Base-by-base conservation (phyloP, 2,797 vertebrate species). In the Hemibagrus guttatus region DNA sequence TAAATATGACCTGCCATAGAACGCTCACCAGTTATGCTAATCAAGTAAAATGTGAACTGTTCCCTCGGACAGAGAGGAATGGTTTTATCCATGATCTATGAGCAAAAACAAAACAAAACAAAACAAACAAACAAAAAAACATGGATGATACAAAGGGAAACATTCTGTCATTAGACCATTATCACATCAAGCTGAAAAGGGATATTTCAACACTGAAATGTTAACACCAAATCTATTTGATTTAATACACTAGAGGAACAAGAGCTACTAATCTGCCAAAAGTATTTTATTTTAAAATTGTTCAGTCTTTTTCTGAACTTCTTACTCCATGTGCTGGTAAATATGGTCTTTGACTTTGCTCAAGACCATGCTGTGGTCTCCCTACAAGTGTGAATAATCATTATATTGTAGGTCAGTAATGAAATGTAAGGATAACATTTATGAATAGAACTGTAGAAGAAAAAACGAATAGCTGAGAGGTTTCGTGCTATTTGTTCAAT, bases 111-210 rank as follows among this genome's bases (percentile, higher is more conserved):
- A 72, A 31, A 13, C 1, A 68, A 68, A 68, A 66, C n/a, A n/a
- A n/a, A n/a, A n/a, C n/a, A n/a, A n/a, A n/a, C n/a, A n/a, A n/a
- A n/a, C n/a, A n/a, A 54, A 39, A 59, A 39, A 3, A 23, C 5
- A 23, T 23, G 68, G 59, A 52, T 83, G 13, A 69, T 39, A 46
- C 64, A 82, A 85, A 26, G 78, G 49, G 61, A 86, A 71, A 66
- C 59, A 83, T 2, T 23, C 61, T 49, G 61, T 61, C 61, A 66
- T 63, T 69, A 90, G 85, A 89, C 23, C 58, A 59, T 71, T 81
- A 68, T 72, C n/a, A 35, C 68, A 74, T 75, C 59, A 49, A 39
- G 71, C 42, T 52, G 54, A 56, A 66, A n/a, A 68, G 11, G 17
- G 8, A 59, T 76, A 42, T 78, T 86, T 58, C 49, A 58, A 39